A percentile compares a stretch with the other conserved stretches of the same genome.
Evolutionary conservation across 2,113 vertebrate genomes (phyloP).

Genomic region (Deroptyus accipitrinus): DNA sequence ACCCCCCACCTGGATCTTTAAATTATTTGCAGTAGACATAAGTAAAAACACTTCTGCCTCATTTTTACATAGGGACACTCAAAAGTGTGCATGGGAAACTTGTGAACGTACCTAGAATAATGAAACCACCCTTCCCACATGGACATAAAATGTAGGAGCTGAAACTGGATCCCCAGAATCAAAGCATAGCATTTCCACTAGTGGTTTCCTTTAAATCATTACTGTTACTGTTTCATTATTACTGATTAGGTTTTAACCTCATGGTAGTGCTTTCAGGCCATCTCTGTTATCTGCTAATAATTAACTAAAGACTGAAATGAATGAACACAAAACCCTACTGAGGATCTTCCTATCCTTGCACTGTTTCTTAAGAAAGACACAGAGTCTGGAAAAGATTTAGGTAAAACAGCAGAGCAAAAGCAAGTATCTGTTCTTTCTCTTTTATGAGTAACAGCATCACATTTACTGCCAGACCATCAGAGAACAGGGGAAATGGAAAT

Average conservation of each 20-base stretch:
- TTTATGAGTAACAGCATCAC: not conserved
- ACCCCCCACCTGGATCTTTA: not conserved
- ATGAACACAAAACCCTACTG: not conserved
- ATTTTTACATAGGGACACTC: not conserved
- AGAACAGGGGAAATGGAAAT: conserved; percentile 28
- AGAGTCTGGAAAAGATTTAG: not conserved
- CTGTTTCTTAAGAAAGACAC: not conserved
- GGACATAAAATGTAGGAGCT: not conserved
- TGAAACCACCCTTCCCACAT: not conserved
- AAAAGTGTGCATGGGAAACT: not conserved
- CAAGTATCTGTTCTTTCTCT: not conserved
- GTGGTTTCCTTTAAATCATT: not conserved
- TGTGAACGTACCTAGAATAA: fast-evolving
- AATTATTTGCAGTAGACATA: not conserved
- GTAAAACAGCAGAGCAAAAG: not conserved
- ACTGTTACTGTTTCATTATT: not conserved
- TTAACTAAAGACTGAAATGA: not conserved
- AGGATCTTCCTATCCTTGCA: not conserved
- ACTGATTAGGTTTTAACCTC: not conserved
- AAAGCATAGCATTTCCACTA: not conserved
- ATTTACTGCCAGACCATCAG: not conserved
- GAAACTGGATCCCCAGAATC: not conserved
- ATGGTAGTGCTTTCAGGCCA: not conserved
- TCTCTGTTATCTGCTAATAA: not conserved
- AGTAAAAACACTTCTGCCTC: not conserved